phyloP scores from a whole-genome alignment of 23 tunicate genomes.

The Oikopleura vanhoeffeni region DNA sequence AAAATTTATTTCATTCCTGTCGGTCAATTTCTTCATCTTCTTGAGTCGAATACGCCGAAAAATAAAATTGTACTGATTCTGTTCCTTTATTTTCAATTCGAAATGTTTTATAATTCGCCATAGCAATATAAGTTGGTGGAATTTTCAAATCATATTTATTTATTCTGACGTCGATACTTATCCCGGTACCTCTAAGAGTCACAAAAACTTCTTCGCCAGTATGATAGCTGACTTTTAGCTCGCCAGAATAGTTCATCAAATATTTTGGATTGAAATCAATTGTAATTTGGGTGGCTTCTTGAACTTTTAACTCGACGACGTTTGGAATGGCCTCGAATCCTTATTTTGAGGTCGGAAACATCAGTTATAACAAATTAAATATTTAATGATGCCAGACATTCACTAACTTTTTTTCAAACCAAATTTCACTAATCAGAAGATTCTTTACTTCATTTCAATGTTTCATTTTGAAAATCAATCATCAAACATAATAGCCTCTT shows the following conservation, averaged over 20 bases:
- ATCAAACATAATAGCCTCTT: too few relatives aligned
- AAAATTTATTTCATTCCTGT: too few relatives aligned
- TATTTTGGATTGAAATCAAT: conserved; percentile 48
- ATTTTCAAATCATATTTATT: neutral
- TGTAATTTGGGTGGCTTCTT: conserved; percentile 66
- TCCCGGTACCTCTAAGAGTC: neutral
- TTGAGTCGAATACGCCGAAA: neutral
- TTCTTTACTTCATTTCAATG: too few relatives aligned
- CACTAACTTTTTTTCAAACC: too few relatives aligned
- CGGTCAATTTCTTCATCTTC: neutral
- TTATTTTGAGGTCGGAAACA: too few relatives aligned
- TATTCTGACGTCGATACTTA: neutral
- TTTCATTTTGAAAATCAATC: too few relatives aligned
- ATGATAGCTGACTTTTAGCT: conserved; percentile 37
- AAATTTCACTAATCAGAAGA: too few relatives aligned
- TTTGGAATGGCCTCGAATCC: neutral
- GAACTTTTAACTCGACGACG: conserved; percentile 8
- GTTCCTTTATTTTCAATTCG: neutral
- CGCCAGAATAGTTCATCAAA: conserved; percentile 27
- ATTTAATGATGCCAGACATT: too few relatives aligned
- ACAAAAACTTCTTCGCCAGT: conserved; percentile 25
- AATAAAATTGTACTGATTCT: neutral
- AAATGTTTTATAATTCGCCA: neutral
- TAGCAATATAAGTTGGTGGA: neutral
- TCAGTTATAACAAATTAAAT: too few relatives aligned